A percentile compares a stretch with the other conserved stretches of the same genome.
Conservation (phyloP, 2,888 invertebrate species). For the Mythimna albipuncta region DNA sequence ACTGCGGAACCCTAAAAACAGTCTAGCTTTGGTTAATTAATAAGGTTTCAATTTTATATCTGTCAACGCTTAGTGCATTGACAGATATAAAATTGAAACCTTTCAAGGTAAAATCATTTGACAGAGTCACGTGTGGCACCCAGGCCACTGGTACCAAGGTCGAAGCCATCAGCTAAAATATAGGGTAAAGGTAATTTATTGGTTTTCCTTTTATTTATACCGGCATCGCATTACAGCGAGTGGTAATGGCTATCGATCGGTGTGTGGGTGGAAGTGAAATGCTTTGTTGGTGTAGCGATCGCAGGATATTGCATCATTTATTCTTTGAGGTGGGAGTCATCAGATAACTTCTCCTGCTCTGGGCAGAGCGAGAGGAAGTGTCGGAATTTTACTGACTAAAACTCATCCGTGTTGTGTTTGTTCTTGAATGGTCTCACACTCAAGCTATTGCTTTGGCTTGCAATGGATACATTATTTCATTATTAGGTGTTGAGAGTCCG, state of each 20-base stretch:
- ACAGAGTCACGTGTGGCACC: constrained; percentile 1
- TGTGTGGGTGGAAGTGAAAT: not conserved
- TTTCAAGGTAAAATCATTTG: constrained; percentile 4
- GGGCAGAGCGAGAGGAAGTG: no score
- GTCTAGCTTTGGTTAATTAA: not conserved
- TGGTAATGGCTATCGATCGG: constrained; percentile 21
- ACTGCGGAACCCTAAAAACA: not conserved
- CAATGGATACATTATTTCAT: no score
- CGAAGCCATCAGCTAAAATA: constrained; percentile 32
- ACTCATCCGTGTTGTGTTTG: no score
- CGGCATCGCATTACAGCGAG: not conserved
- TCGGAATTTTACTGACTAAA: no score
- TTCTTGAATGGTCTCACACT: no score
- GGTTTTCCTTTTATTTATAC: constrained; percentile 33
- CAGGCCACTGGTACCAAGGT: constrained; percentile 40
- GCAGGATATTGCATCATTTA: not conserved
- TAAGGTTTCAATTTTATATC: no score
- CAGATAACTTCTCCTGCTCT: no score
- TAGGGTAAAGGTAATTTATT: constrained; percentile 35
- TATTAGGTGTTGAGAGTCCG: no score
- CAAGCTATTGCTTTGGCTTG: no score
- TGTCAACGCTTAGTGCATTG: no score
- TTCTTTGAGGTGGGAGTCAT: no score
- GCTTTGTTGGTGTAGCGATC: not conserved
- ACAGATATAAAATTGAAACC: not conserved